Evolutionary conservation across 1,140 invertebrate genomes (phyloP), one percentile per base, ranked within the genome.

Genomic region (Drosophila trapezifrons): DNA sequence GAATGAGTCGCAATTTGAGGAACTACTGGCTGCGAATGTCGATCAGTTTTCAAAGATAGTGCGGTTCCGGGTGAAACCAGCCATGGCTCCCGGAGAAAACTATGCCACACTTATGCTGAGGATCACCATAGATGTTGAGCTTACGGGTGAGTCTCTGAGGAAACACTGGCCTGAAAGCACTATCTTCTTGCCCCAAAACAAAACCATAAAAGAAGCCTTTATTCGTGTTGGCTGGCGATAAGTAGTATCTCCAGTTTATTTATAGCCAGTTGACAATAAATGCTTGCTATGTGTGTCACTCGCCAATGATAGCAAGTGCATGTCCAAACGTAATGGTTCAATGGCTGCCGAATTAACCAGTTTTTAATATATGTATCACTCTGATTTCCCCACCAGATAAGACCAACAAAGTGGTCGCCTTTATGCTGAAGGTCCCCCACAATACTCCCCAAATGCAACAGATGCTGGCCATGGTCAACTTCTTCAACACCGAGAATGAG

Each of bases 1-100:
- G 35, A 91, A 93, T 58, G 57, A 80, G 47, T 74, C 91, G 29
- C 93, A 93, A 27, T 76, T 92, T 8, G 73, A 92, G 46, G 92
- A 92, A 71, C 67, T 93, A 46, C 74, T 94, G 0, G 80, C 78
- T 25, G 76, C 90, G 8, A 59, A 60, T 47, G 71, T 90, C 8
- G 90, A 91, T 20, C 59, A 80, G 7, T 87, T 91, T 38, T 79
- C 92, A 29, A 76, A 76, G 45, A 89, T 91, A n/a, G 40, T 66
- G 42, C 57, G 64, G 7, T 91, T 91, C 52, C 62, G 37, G 9
- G 73, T 69, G 3, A 56, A 52, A 6, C 80, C 76, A 12, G 90
- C 83, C 3, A 49, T 89, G 46, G 65, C 43, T 2, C 58, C 78
- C 0, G 90, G 80, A 3, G 90, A 91, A 47, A 91, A 91, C 64